Conservation (phyloP, 2,888 invertebrate genomes). For the Chymomyza amoena region DNA sequence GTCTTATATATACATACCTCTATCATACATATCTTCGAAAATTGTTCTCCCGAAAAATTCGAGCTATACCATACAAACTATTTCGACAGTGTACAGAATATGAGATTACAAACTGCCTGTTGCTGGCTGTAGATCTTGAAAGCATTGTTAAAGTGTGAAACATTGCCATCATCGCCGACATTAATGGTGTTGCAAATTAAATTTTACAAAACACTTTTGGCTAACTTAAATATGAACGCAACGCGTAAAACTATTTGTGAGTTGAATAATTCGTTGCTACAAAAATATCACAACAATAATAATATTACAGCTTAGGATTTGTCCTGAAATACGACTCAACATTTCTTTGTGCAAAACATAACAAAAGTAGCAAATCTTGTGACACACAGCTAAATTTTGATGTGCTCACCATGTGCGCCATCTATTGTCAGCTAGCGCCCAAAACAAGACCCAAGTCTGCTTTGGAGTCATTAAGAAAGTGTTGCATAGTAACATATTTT, state of each 20-base stretch:
- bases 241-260: constrained; percentile 50
- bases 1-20: too few relatives aligned
- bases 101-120: neutral
- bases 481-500: too few relatives aligned
- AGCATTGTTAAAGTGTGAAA: neutral
- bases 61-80: neutral
- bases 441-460: too few relatives aligned
- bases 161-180: constrained; percentile 5
- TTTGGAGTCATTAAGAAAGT: too few relatives aligned
- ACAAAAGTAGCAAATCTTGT: too few relatives aligned
- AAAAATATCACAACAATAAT: neutral
- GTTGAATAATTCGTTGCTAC: constrained; percentile 56
- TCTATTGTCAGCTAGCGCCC: too few relatives aligned
- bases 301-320: too few relatives aligned
- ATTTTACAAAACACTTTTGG: constrained; percentile 53
- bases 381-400: too few relatives aligned
- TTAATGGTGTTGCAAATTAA: constrained; percentile 55
- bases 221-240: constrained; percentile 44
- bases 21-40: too few relatives aligned
- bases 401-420: too few relatives aligned
- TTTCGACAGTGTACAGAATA: neutral
- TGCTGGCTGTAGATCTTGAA: constrained; percentile 14
- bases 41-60: neutral
- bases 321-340: too few relatives aligned
- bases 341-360: too few relatives aligned